Conservation (phyloP, 1,140 invertebrate species). For the Harlomillsia oculata region DNA sequence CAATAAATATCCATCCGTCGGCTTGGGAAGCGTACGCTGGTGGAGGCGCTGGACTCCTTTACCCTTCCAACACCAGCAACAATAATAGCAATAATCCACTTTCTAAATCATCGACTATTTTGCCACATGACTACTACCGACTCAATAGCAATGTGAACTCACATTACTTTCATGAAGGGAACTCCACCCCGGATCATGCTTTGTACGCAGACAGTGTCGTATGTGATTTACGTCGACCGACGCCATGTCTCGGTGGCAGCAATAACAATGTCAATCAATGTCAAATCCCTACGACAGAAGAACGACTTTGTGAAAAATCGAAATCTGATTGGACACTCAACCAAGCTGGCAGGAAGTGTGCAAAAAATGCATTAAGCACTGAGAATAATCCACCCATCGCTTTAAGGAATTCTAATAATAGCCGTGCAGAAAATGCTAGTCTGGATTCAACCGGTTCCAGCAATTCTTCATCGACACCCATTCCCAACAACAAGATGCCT, state of each 20-base stretch:
- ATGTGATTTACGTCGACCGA: background rate
- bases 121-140: too few species aligned
- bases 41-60: background rate
- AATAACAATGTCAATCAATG: constrained; percentile 7
- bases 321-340: constrained; percentile 33
- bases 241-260: background rate
- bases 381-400: too few species aligned
- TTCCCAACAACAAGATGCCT: constrained; percentile 3
- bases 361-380: constrained; percentile 5
- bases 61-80: background rate
- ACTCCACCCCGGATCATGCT: too few species aligned
- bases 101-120: too few species aligned
- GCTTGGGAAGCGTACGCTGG: background rate
- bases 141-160: too few species aligned
- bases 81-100: background rate
- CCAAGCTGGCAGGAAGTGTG: background rate
- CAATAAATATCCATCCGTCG: too few species aligned
- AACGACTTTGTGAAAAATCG: constrained; percentile 28
- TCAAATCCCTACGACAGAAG: constrained; percentile 16
- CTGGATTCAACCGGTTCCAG: constrained; percentile 11
- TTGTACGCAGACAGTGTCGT: background rate
- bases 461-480: constrained; percentile 4
- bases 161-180: too few species aligned
- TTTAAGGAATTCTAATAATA: background rate
- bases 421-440: constrained; percentile 2